These are phyloP conservation scores for Podilymbus podiceps DNA, from an alignment of 2,113 vertebrate genomes.

Conservation along the genomic window DNA sequence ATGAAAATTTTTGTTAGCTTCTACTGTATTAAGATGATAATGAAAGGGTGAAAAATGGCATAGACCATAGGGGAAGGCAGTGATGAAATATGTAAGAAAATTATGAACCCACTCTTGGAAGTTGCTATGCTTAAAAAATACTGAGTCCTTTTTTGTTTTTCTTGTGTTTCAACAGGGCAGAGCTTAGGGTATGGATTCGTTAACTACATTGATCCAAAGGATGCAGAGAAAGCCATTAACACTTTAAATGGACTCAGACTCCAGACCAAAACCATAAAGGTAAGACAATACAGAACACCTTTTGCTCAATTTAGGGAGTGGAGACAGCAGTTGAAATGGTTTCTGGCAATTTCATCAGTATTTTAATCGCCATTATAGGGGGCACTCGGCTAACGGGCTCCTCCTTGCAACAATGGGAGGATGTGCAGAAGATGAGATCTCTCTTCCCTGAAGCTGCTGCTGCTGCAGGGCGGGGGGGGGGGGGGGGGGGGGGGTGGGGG, in stretches of 20 bases:
- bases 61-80: background rate
- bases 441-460: background rate
- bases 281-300: constrained; percentile 73
- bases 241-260: constrained; percentile 99
- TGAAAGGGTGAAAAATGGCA: background rate
- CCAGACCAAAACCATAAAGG: constrained; percentile 99
- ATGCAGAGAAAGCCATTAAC: constrained; percentile 99
- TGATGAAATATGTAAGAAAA: background rate
- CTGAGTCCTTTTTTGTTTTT: constrained; percentile 60
- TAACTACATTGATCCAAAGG: constrained; percentile 99
- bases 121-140: constrained; percentile 43
- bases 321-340: background rate
- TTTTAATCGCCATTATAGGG: background rate
- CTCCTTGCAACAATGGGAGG: background rate
- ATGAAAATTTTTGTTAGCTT: background rate
- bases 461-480: background rate
- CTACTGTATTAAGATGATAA: background rate
- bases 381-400: background rate
- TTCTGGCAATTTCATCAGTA: background rate
- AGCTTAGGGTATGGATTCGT: constrained; percentile 99
- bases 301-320: background rate
- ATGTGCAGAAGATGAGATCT: background rate
- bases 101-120: background rate
- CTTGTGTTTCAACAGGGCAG: constrained; percentile 87
- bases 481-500: no score